Evolutionary conservation across 2,113 vertebrate species (phyloP), one percentile per base, ranked within the genome.

Genomic region (Meleagris gallopavo): DNA sequence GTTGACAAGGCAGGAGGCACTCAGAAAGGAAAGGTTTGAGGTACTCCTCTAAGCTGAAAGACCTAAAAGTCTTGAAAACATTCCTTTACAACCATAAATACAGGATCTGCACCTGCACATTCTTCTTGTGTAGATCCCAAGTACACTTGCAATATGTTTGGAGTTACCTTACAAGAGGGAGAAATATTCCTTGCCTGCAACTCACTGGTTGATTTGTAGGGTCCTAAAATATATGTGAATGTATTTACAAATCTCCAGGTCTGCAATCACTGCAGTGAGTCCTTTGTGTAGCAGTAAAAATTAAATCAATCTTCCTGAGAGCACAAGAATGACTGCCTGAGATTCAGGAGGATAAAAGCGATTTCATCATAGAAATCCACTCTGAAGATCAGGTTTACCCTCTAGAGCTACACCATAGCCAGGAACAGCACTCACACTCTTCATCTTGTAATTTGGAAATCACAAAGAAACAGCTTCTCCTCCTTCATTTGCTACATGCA

Each of bases 41-140:
- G 48, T 24, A 50, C 6, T 50, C 48, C 24, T 50, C 3, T 24
- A n/a, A 69, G 41, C 65, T 50, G 41, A 41, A 84, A 92, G 45
- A 80, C 38, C 29, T 64, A 46, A 62, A 46, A 14, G 30, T 45
- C 29, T 88, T 62, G n/a, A 71, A 48, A 66, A 61, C 11, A 5
- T 0, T 0, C 5, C 10, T 73, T 79, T 32, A 66, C 72, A 21
- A 38, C 9, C 6, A 43, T 2, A 22, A 62, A 38, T 0, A 0
- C 14, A 76, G 70, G 36, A 57, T 38, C 43, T n/a, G 48, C 48
- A 57, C 52, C 2, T 2, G 60, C 52, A 76, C n/a, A 13, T 71
- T 46, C 41, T 67, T 36, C 58, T 19, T 57, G 19, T 2, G 5
- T 16, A 66, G 30, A 17, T 57, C 24, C 62, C 32, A 38, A 27